These are phyloP conservation scores for Drosophila kanapiae DNA, from an alignment of 1,140 invertebrate species.

Conservation along the genomic window DNA sequence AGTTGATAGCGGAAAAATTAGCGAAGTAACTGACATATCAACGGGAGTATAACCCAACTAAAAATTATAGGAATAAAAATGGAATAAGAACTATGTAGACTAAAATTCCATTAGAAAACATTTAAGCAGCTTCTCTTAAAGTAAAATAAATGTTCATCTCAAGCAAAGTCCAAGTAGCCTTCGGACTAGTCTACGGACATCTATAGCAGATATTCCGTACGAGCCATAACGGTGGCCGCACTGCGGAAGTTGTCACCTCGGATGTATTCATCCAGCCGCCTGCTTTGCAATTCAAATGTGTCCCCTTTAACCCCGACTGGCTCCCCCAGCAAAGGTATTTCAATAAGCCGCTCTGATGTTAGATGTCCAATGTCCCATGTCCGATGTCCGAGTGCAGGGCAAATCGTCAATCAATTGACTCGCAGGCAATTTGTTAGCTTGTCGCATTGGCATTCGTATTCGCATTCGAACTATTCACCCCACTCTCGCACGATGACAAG, in stretches of 20 bases:
- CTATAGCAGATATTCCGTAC: background rate
- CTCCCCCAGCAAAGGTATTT: constrained; percentile 30
- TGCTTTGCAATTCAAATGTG: constrained; percentile 46
- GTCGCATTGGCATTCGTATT: constrained; percentile 24
- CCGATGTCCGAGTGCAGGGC: constrained; percentile 16
- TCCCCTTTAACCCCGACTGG: constrained; percentile 28
- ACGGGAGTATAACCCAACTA: too few relatives aligned
- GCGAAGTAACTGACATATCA: background rate
- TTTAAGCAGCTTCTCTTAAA: too few relatives aligned
- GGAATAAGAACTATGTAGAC: too few relatives aligned
- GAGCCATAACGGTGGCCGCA: constrained; percentile 3
- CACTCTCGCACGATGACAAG: constrained; percentile 19
- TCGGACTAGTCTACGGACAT: background rate
- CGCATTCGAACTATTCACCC: constrained; percentile 19
- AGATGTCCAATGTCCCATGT: background rate
- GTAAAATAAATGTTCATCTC: too few relatives aligned
- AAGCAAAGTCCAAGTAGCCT: background rate
- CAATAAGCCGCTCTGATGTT: constrained; percentile 39
- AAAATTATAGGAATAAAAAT: background rate
- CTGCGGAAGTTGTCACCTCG: constrained; percentile 22
- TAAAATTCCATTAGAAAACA: too few relatives aligned
- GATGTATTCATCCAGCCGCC: background rate
- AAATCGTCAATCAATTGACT: constrained; percentile 59
- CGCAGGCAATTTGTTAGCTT: constrained; percentile 71
- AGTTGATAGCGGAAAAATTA: background rate